Conservation (phyloP, 1,140 invertebrate species). For the Cherax quadricarinatus region DNA sequence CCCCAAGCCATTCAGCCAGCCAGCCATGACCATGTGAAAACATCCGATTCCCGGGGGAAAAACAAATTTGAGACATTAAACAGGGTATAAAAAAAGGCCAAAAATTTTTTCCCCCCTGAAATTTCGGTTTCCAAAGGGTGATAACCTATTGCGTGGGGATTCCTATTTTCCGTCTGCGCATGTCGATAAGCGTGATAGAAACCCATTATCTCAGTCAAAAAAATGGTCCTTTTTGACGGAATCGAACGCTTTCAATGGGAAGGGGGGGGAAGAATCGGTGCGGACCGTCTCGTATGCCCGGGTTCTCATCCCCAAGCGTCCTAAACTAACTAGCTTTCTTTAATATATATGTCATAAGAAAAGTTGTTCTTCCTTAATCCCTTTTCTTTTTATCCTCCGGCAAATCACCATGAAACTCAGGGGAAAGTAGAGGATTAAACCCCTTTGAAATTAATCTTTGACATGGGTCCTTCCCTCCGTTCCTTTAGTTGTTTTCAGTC, state of each 20-base stretch:
- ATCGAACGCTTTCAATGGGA: constrained; percentile 31
- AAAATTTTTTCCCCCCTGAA: neutral
- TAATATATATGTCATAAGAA: too few relatives aligned
- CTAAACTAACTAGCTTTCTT: too few relatives aligned
- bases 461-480: too few relatives aligned
- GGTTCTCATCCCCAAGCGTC: too few relatives aligned
- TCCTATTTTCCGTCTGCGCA: constrained; percentile 13
- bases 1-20: too few relatives aligned
- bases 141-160: constrained; percentile 30
- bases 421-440: too few relatives aligned
- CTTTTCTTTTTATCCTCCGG: too few relatives aligned
- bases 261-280: neutral
- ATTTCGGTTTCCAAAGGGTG: constrained; percentile 17
- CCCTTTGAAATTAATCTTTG: too few relatives aligned
- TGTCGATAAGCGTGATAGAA: constrained; percentile 43
- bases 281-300: neutral
- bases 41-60: neutral
- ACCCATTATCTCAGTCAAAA: constrained; percentile 19
- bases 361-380: too few relatives aligned
- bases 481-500: too few relatives aligned
- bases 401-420: too few relatives aligned
- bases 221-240: constrained; percentile 37
- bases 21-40: neutral
- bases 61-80: neutral
- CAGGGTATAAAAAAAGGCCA: neutral